Conservation (phyloP, 2,888 invertebrate genomes). For the Acleris emargana region DNA sequence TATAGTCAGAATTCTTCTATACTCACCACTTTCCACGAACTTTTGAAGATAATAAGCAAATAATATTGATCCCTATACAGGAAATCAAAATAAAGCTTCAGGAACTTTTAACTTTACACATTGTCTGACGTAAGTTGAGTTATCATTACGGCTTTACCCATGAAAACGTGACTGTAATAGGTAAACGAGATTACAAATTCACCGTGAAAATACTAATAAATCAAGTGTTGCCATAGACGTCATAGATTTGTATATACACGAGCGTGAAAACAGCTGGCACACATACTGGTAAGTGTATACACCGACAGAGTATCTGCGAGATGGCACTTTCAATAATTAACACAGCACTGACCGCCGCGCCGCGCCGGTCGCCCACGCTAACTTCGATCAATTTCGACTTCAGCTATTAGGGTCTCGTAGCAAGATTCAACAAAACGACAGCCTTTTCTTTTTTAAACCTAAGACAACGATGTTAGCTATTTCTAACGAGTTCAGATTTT, state of each 20-base stretch:
- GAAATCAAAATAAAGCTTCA: not conserved
- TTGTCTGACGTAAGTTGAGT: not conserved
- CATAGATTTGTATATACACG: conserved; percentile 61
- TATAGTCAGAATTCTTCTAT: too few species aligned
- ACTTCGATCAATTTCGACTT: conserved; percentile 66
- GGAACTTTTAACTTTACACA: not conserved
- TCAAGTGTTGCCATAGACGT: conserved; percentile 61
- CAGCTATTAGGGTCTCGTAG: conserved; percentile 51
- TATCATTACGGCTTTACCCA: not conserved
- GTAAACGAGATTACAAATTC: not conserved
- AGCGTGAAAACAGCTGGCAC: conserved; percentile 78
- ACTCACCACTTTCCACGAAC: too few species aligned
- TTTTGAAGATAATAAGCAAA: too few species aligned
- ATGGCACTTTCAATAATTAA: conserved; percentile 78
- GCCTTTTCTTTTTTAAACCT: not conserved
- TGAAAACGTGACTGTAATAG: conserved; percentile 4
- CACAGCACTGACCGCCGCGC: conserved; percentile 67
- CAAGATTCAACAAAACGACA: not conserved
- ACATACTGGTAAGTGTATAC: conserved; percentile 63
- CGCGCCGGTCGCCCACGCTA: conserved; percentile 64
- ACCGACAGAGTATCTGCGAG: conserved; percentile 58
- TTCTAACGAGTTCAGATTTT: too few species aligned
- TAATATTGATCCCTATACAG: too few species aligned
- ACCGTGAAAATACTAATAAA: not conserved
- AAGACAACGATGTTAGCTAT: too few species aligned